A percentile compares a stretch with the other conserved stretches of the same genome.
phyloP scores from a whole-genome alignment of 1,140 invertebrate genomes.

The Cyrtorhinus lividipennis region DNA sequence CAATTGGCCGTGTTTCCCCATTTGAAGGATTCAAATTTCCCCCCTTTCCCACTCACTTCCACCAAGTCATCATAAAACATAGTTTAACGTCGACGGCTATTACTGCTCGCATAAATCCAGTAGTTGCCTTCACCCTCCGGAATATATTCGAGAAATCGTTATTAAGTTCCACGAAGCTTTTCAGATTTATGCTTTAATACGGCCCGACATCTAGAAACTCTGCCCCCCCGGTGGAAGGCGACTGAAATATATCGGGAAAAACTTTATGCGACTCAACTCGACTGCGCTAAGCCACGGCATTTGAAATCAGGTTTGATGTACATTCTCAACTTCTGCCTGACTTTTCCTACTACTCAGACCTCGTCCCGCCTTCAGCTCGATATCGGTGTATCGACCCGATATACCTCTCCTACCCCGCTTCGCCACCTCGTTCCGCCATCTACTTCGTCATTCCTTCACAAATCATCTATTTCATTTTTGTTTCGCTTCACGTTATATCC shows the following conservation, averaged over 20 bases:
- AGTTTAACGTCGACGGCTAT: constrained; percentile 17
- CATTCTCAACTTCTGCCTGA: neutral
- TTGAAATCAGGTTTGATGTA: constrained; percentile 4
- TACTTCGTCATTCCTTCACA: neutral
- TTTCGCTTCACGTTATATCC: neutral
- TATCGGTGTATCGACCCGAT: neutral
- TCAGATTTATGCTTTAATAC: constrained; percentile 17
- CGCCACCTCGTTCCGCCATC: neutral
- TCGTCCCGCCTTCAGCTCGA: neutral
- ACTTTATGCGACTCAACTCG: neutral
- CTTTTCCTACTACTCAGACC: neutral
- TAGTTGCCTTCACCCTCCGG: constrained; percentile 1
- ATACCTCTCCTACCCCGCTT: neutral
- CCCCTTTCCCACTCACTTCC: neutral
- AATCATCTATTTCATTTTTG: neutral
- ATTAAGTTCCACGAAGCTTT: constrained; percentile 10
- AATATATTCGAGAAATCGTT: constrained; percentile 15
- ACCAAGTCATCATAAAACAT: neutral
- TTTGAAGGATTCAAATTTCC: constrained; percentile 16
- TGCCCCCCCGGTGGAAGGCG: neutral
- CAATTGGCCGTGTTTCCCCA: constrained; percentile 14
- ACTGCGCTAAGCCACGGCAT: neutral
- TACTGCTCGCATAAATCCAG: constrained; percentile 11
- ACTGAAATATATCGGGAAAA: neutral
- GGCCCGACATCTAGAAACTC: constrained; percentile 7